Evolutionary conservation across 2,888 invertebrate genomes (phyloP).

Genomic region (Linhomoeus sp.): DNA sequence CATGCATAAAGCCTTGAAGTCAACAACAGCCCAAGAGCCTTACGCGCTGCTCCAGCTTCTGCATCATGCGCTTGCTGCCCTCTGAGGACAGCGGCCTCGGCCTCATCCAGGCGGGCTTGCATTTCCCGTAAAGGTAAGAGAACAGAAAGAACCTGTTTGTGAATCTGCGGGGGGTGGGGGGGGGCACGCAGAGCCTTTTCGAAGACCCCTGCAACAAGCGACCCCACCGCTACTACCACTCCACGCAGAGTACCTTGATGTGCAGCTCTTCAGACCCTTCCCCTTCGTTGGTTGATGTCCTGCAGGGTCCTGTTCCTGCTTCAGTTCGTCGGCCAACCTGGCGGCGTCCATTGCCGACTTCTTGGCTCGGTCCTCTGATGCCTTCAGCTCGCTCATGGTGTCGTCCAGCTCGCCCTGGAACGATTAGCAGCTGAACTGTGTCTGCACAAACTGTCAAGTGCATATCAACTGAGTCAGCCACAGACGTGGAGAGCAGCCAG

Average conservation of each 20-base stretch:
- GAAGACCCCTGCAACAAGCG: too few species aligned
- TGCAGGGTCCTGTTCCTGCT: slow-evolving; percentile 98
- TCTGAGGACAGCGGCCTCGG: slow-evolving; percentile 85
- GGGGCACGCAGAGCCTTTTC: too few species aligned
- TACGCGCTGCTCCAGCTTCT: slow-evolving; percentile 54
- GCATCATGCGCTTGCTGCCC: slow-evolving; percentile 94
- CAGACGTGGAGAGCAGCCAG: slow-evolving; percentile 80
- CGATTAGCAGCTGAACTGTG: too few species aligned
- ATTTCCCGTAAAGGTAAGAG: background rate
- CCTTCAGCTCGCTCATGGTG: slow-evolving; percentile 92
- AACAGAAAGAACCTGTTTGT: too few species aligned
- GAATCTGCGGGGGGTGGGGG: too few species aligned
- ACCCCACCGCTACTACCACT: too few species aligned
- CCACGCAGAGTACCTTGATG: too few species aligned
- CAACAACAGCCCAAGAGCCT: too few species aligned
- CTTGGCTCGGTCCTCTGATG: slow-evolving; percentile 95
- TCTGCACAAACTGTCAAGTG: too few species aligned
- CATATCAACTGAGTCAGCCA: too few species aligned
- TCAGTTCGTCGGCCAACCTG: slow-evolving; percentile 89
- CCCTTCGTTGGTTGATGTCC: too few species aligned
- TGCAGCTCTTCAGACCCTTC: slow-evolving; percentile 87
- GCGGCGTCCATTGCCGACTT: slow-evolving; percentile 98
- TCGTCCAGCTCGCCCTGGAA: slow-evolving; percentile 78
- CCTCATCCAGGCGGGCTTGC: slow-evolving; percentile 78
- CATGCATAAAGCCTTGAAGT: too few species aligned